Conservation (phyloP, 2,113 vertebrate species). For the Catagonus wagneri region DNA sequence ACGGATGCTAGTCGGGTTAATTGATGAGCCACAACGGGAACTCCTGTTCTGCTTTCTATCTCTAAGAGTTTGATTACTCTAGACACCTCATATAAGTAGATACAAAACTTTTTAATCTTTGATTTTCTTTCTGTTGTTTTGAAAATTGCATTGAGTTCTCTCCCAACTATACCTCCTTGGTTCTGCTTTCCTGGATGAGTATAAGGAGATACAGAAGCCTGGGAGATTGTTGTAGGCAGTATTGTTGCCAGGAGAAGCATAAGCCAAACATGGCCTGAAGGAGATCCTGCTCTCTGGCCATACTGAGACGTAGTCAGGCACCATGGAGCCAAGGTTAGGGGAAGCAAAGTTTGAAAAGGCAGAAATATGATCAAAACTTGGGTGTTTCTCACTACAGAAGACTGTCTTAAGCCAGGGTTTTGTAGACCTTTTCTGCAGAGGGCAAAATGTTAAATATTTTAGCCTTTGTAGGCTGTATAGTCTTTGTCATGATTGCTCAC, state of each 20-base stretch:
- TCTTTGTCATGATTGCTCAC: background rate
- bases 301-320: background rate
- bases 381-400: slow-evolving; percentile 20
- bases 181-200: slow-evolving; percentile 35
- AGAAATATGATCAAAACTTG: slow-evolving; percentile 43
- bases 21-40: too few relatives aligned
- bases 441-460: background rate
- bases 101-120: slow-evolving; percentile 20
- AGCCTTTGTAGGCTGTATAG: background rate
- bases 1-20: too few relatives aligned
- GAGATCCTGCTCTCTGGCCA: background rate
- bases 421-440: background rate
- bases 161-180: background rate
- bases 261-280: background rate
- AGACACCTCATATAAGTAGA: background rate
- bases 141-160: slow-evolving; percentile 18
- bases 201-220: background rate
- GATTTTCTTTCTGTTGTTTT: background rate
- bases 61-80: slow-evolving; percentile 11
- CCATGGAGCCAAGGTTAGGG: background rate
- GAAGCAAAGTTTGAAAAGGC: background rate
- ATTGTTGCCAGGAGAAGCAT: background rate
- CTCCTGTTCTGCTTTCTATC: slow-evolving; percentile 8
- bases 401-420: slow-evolving; percentile 9
- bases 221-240: background rate